A percentile compares a stretch with the other conserved stretches of the same genome.
These are phyloP conservation scores for Scaeva pyrastri DNA, from an alignment of 2,888 invertebrate genomes.

Conservation along the genomic window DNA sequence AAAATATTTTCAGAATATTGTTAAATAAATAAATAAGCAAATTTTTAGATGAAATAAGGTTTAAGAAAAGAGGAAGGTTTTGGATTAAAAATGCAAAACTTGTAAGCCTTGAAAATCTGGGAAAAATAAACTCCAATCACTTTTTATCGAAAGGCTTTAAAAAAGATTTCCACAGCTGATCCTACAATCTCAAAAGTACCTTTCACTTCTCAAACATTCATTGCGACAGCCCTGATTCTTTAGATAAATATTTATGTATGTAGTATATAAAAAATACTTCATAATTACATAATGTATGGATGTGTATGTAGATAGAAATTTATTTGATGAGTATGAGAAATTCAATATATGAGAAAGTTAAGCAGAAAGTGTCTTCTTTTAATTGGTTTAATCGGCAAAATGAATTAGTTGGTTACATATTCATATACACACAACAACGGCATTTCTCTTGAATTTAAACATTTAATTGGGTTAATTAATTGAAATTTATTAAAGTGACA, in stretches of 20 bases:
- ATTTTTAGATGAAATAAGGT: too few species aligned
- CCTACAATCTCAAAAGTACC: too few species aligned
- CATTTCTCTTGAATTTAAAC: constrained; percentile 73
- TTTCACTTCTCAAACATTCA: not conserved
- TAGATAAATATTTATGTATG: not conserved
- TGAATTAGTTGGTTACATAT: constrained; percentile 76
- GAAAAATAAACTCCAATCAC: too few species aligned
- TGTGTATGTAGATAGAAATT: too few species aligned
- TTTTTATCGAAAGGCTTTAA: too few species aligned
- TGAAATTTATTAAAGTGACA: constrained; percentile 72
- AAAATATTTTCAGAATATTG: too few species aligned
- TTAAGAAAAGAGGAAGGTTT: too few species aligned
- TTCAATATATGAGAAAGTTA: constrained; percentile 68
- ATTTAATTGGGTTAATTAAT: constrained; percentile 76
- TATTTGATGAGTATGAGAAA: constrained; percentile 8
- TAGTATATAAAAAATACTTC: not conserved
- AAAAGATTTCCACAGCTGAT: too few species aligned
- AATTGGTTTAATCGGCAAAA: constrained; percentile 76
- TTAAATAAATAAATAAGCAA: too few species aligned
- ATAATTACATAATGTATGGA: not conserved
- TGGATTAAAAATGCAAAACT: too few species aligned
- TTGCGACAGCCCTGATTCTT: not conserved
- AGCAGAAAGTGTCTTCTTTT: constrained; percentile 74
- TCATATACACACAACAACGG: constrained; percentile 55
- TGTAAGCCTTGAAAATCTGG: too few species aligned